Base-by-base conservation (phyloP, 2,113 vertebrate genomes). In the Callaeas wilsoni region DNA sequence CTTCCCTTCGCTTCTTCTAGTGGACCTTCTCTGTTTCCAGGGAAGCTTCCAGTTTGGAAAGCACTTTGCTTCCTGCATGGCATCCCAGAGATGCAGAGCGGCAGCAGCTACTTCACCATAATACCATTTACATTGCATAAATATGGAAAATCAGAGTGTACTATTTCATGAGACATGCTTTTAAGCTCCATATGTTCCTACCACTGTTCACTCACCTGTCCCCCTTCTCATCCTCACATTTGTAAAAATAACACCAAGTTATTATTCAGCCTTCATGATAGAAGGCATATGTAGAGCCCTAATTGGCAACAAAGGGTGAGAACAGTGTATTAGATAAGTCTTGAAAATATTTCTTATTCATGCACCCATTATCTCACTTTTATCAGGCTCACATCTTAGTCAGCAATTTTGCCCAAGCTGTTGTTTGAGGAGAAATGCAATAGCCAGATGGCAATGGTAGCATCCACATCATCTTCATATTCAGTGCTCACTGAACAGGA, bases 231-330 rank as follows among this genome's bases (percentile, higher is more conserved):
- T 68, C 69, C 46, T 91, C 60, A 33, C 44, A 56, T 64, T 71
- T 93, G 41, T 44, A 87, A 93, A 92, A 91, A 92, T 64, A 91
- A 68, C 49, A 32, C 19, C 3, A 15, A 55, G n/a, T 71, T 82
- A 78, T 69, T 79, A 64, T 71, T 89, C 89, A 50, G 26, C 32
- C 52, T 75, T 89, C 33, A 30, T 68, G 65, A 81, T 6, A 76
- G 29, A 75, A 79, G 59, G 44, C 52, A 68, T 60, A 76, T 35
- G 22, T 17, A 65, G 35, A 87, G 30, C n/a, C 52, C 29, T 81
- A 94, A 89, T 2, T 71, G 42, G 44, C 44, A 90, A 63, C 20
- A 79, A 91, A 85, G 62, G n/a, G 22, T 29, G 14, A 92, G 37
- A 89, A 76, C 9, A 79, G 32, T 1, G 0, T 30, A 73, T 68